Evolutionary conservation across 2,888 invertebrate genomes (phyloP).

Genomic region (Leucoptera coffeella): DNA sequence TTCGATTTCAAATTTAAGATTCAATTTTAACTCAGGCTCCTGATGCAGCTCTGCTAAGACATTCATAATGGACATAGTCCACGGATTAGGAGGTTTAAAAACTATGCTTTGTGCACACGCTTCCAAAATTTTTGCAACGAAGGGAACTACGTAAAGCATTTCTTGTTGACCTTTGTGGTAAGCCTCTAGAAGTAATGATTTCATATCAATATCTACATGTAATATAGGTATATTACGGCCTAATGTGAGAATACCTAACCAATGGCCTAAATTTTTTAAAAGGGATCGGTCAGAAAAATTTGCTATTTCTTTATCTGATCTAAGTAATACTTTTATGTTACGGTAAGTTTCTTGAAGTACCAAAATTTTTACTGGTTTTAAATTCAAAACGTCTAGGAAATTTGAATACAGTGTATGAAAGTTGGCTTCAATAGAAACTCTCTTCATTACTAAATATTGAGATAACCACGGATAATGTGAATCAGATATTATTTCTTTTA

Average conservation of each 20-base stretch:
- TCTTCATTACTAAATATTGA: slow-evolving; percentile 96
- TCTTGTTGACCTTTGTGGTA: slow-evolving; percentile 98
- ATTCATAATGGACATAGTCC: slow-evolving; percentile 97
- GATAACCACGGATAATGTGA: slow-evolving; percentile 96
- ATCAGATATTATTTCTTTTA: slow-evolving; percentile 84
- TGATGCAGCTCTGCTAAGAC: slow-evolving; percentile 94
- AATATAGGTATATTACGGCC: slow-evolving; percentile 91
- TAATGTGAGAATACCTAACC: slow-evolving; percentile 96
- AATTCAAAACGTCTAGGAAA: slow-evolving; percentile 87
- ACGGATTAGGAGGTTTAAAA: slow-evolving; percentile 96
- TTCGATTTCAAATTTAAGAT: slow-evolving; percentile 98
- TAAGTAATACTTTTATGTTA: slow-evolving; percentile 88
- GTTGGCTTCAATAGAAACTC: slow-evolving; percentile 96
- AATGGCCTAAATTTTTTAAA: slow-evolving; percentile 96
- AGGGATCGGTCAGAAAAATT: slow-evolving; percentile 97
- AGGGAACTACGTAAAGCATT: slow-evolving; percentile 95
- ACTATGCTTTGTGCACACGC: slow-evolving; percentile 92
- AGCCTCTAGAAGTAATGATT: slow-evolving; percentile 91
- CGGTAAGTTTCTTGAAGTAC: slow-evolving; percentile 93
- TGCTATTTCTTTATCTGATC: slow-evolving; percentile 96
- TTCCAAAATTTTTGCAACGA: slow-evolving; percentile 96
- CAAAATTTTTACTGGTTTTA: slow-evolving; percentile 74
- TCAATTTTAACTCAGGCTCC: slow-evolving; percentile 92
- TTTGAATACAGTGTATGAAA: slow-evolving; percentile 96
- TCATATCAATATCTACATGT: slow-evolving; percentile 86